These are phyloP conservation scores for Cotesia glomerata DNA, from an alignment of 1,140 invertebrate species.

Conservation along the genomic window DNA sequence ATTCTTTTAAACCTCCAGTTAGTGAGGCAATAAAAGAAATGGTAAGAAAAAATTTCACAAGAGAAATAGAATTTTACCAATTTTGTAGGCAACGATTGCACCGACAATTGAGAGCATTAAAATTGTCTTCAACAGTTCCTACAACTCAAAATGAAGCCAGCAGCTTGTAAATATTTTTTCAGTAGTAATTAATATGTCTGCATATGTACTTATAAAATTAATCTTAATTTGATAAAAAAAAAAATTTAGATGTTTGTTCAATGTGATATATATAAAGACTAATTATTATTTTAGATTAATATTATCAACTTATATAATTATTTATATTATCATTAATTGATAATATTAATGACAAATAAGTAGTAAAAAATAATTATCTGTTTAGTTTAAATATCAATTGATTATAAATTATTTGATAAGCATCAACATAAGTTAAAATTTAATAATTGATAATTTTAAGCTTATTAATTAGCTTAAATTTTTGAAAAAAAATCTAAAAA, in stretches of 20 bases:
- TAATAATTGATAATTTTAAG: no score
- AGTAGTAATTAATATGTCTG: no score
- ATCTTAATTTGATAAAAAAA: not conserved
- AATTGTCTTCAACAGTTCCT: conserved; percentile 42
- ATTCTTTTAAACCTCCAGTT: conserved; percentile 86
- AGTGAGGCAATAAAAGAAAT: conserved; percentile 85
- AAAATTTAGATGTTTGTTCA: not conserved
- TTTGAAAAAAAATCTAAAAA: no score
- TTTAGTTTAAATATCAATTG: not conserved
- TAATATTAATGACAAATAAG: not conserved
- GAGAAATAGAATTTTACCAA: conserved; percentile 91
- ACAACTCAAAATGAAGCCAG: conserved; percentile 26
- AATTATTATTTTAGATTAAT: no score
- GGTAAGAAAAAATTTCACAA: conserved; percentile 84
- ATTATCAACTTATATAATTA: no score
- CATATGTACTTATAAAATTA: no score
- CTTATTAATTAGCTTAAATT: no score
- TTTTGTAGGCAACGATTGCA: conserved; percentile 86
- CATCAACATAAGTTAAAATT: not conserved
- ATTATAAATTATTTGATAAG: not conserved
- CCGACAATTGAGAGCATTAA: conserved; percentile 77
- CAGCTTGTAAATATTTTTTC: conserved; percentile 11
- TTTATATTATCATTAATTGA: not conserved
- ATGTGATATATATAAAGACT: no score
- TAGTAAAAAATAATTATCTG: not conserved